A percentile compares a stretch with the other conserved stretches of the same genome.
Conservation (phyloP, 2,797 vertebrate genomes). For the Pipistrellus kuhlii region DNA sequence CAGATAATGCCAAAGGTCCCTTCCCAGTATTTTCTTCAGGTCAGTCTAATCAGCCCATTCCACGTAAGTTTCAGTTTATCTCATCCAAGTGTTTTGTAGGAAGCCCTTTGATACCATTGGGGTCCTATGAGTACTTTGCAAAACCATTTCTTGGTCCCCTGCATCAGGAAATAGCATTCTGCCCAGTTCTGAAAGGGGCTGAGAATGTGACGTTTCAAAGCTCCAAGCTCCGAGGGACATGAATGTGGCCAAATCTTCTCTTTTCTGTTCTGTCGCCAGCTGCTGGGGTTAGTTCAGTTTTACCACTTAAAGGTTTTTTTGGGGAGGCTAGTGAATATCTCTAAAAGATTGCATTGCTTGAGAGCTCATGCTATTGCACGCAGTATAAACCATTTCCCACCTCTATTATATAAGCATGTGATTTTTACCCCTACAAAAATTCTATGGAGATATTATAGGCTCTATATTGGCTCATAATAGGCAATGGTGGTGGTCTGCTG, state of each 20-base stretch:
- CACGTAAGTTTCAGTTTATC: slow-evolving; percentile 41
- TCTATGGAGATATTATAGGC: slow-evolving; percentile 71
- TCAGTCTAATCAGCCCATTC: not conserved
- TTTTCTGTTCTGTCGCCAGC: slow-evolving; percentile 25
- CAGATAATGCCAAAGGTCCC: not conserved
- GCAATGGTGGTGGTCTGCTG: slow-evolving; percentile 76
- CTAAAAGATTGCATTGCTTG: slow-evolving; percentile 75
- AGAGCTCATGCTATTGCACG: slow-evolving; percentile 13
- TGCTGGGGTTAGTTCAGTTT: slow-evolving; percentile 56
- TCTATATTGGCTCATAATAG: slow-evolving; percentile 76
- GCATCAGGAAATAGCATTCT: slow-evolving; percentile 57
- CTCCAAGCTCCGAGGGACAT: slow-evolving; percentile 29
- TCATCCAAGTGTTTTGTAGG: slow-evolving; percentile 45
- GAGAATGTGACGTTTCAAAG: not conserved
- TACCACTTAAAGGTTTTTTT: slow-evolving; percentile 72
- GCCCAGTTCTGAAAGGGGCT: slow-evolving; percentile 12
- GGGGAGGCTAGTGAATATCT: slow-evolving; percentile 75
- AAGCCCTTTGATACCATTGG: slow-evolving; percentile 4
- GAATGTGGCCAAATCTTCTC: not conserved
- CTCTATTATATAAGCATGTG: slow-evolving; percentile 68
- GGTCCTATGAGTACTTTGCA: not conserved
- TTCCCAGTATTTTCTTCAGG: not conserved
- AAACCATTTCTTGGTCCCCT: slow-evolving; percentile 30
- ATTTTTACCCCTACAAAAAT: slow-evolving; percentile 77
- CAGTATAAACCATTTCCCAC: slow-evolving; percentile 79